A percentile compares a stretch with the other conserved stretches of the same genome.
phyloP scores from a whole-genome alignment of 2,888 invertebrate genomes.

The Tricholauxania praeusta region DNA sequence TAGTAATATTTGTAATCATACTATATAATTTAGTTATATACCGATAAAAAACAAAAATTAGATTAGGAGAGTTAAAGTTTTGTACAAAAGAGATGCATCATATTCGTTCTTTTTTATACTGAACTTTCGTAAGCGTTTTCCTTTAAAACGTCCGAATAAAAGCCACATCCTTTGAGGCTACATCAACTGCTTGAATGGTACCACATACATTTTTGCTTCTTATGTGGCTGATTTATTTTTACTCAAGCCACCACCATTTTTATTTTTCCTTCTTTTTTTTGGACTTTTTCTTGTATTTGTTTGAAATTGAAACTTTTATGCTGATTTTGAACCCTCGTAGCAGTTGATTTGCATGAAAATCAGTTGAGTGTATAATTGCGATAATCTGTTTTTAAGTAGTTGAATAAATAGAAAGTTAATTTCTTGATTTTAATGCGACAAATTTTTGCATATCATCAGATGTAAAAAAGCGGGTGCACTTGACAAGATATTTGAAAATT shows the following conservation, averaged over 20 bases:
- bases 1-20: too few relatives aligned
- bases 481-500: conserved; percentile 23
- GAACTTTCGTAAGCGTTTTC: not conserved
- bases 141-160: not conserved
- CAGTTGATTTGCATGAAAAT: conserved; percentile 54
- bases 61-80: too few relatives aligned
- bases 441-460: conserved; percentile 24
- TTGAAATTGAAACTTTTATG: conserved; percentile 20
- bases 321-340: conserved; percentile 15
- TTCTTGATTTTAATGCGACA: conserved; percentile 43
- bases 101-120: not conserved
- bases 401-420: conserved; percentile 66
- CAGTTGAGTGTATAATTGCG: conserved; percentile 66
- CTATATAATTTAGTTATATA: too few relatives aligned
- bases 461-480: conserved; percentile 19
- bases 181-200: too few relatives aligned
- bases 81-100: too few relatives aligned
- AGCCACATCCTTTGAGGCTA: not conserved
- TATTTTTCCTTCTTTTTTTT: not conserved
- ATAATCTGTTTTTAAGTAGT: conserved; percentile 66
- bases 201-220: not conserved
- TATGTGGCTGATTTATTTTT: conserved; percentile 6
- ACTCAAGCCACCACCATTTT: conserved; percentile 7
- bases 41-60: too few relatives aligned
- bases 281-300: conserved; percentile 5